These are phyloP conservation scores for Erythrocercus mccallii DNA, from an alignment of 2,113 vertebrate species.

Conservation along the genomic window DNA sequence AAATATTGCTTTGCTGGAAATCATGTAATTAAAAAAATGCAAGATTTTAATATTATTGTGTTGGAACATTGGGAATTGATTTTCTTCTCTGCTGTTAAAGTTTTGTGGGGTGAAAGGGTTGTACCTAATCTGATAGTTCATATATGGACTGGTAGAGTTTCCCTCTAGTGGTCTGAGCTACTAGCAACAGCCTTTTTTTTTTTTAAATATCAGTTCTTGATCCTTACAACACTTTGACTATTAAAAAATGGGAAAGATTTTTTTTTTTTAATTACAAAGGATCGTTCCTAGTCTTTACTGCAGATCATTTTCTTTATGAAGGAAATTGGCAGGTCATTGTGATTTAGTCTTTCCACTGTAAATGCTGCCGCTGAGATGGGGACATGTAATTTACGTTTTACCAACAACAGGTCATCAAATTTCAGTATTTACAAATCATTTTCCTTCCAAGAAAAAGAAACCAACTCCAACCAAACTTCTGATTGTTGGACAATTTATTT, in stretches of 20 bases:
- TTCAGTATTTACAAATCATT: background rate
- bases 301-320: background rate
- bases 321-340: background rate
- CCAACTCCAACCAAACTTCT: background rate
- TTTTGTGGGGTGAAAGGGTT: accelerated
- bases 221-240: background rate
- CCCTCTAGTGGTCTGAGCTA: slow-evolving; percentile 4
- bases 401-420: background rate
- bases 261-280: too few species aligned
- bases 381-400: background rate
- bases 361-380: background rate
- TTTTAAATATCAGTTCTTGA: background rate
- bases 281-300: background rate
- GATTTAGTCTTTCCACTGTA: background rate
- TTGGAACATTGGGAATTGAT: background rate
- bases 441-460: background rate
- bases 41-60: background rate
- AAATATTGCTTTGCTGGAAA: background rate
- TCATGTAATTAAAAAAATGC: background rate
- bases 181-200: background rate
- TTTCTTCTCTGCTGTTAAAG: background rate
- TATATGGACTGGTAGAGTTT: background rate
- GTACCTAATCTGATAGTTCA: background rate
- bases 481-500: background rate
- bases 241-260: too few species aligned